These are phyloP conservation scores for Steinernema hermaphroditum DNA, from an alignment of 2,888 invertebrate species.

Conservation along the genomic window DNA sequence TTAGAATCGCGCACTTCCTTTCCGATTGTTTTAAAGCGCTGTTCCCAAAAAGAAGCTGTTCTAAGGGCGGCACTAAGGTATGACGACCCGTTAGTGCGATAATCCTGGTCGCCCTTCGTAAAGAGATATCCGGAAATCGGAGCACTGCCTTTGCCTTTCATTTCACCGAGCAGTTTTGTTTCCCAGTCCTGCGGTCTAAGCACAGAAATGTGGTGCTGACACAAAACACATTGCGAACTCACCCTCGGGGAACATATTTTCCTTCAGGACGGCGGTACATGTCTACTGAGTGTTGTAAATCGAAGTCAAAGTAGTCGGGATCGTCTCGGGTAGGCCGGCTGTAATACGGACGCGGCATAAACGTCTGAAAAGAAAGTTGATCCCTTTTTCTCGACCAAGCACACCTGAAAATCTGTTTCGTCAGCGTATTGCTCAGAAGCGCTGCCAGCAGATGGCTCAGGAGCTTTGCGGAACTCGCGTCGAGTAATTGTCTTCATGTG, in stretches of 20 bases:
- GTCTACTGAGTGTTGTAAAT: constrained; percentile 64
- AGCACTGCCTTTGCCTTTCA: constrained; percentile 57
- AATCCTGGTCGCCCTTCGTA: constrained; percentile 45
- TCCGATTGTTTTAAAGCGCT: constrained; percentile 62
- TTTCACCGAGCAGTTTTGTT: constrained; percentile 57
- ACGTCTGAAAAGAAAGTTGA: constrained; percentile 37
- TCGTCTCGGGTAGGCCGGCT: constrained; percentile 63
- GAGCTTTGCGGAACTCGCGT: constrained; percentile 59
- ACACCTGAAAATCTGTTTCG: constrained; percentile 61
- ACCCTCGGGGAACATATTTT: constrained; percentile 60
- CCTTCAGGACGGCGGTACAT: constrained; percentile 62
- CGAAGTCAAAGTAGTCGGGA: constrained; percentile 66
- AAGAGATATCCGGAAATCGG: constrained; percentile 65
- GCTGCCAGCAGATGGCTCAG: constrained; percentile 57
- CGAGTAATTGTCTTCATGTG: constrained; percentile 53
- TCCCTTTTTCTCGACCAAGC: not conserved
- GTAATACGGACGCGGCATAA: constrained; percentile 58
- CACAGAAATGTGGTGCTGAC: constrained; percentile 9
- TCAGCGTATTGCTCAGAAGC: constrained; percentile 50
- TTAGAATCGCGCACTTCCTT: constrained; percentile 63
- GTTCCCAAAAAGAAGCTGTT: constrained; percentile 66
- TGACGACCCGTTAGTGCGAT: constrained; percentile 55
- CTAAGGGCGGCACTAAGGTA: constrained; percentile 64
- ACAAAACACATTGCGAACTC: not conserved
- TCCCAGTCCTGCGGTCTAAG: constrained; percentile 65